Base-by-base conservation (phyloP, 1,140 invertebrate genomes). In the Orussus abietinus region DNA sequence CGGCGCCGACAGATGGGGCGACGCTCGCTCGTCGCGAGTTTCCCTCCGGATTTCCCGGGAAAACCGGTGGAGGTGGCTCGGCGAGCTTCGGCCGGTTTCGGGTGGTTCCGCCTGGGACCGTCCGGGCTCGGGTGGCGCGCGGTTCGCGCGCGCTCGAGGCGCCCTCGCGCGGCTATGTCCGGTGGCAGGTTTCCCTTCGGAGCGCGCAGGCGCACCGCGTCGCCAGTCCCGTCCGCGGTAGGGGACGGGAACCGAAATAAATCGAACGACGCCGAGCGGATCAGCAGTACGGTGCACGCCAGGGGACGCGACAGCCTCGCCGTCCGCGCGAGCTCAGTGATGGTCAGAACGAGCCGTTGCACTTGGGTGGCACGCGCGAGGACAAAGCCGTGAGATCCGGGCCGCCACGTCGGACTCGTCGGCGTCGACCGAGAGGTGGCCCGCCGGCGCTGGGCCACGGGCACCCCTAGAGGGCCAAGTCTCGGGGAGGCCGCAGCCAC, bases 231-330 rank as follows among this genome's bases (percentile, higher is more conserved):
- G 59, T 55, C 51, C 59, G 53, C 55, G 55, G n/a, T n/a, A n/a
- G n/a, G n/a, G n/a, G 55, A 59, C 57, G 57, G n/a, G 53, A 51
- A 64, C 59, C 57, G 54, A 69, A 67, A 66, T 62, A 67, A 66
- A 69, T 69, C 64, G 64, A 68, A 67, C 51, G 54, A 67, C 56
- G 54, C 56, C 55, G 56, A 63, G 62, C 42, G 53, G 63, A 65
- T 59, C 57, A 65, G 59, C 62, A 62, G 64, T 64, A 61, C 55
- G 49, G 62, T 57, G 55, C 57, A 57, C 57, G 61, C 52, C 64
- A n/a, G n/a, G n/a, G 59, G 53, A 65, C 53, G 59, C 54, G 54
- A 48, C 43, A 42, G 45, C 37, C 47, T 38, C 17, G 20, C 13
- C 4, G 14, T 10, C 18, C 15, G 10, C 17, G 37, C 21, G 34